Percentiles rank a stretch among this genome's conserved stretches.
Evolutionary conservation across 2,888 invertebrate genomes (phyloP).

Genomic region (Enchytraeus crypticus): DNA sequence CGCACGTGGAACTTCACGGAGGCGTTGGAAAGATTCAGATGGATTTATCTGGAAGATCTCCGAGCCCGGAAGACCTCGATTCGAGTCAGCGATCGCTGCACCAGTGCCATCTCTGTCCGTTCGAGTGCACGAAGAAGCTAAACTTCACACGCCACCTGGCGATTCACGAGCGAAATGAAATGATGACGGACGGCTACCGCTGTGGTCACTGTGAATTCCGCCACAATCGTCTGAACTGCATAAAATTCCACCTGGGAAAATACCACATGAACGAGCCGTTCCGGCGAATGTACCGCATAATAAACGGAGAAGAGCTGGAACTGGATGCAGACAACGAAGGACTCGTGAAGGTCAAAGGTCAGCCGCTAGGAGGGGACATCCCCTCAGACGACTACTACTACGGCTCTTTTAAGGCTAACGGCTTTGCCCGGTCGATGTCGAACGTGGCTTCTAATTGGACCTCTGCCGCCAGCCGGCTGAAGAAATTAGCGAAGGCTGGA

Average conservation of each 20-base stretch:
- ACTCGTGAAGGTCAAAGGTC: neutral
- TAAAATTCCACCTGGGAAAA: conserved; percentile 16
- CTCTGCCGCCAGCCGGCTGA: too few relatives aligned
- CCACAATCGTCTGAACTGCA: conserved; percentile 12
- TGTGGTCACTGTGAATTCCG: conserved; percentile 18
- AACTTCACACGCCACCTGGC: conserved; percentile 13
- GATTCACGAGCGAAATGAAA: conserved; percentile 14
- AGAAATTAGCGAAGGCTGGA: too few relatives aligned
- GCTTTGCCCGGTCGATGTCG: neutral
- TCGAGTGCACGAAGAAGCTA: conserved; percentile 11
- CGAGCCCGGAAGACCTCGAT: neutral
- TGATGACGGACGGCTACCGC: conserved; percentile 11
- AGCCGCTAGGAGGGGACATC: neutral
- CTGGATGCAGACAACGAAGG: neutral
- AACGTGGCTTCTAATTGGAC: conserved; percentile 2
- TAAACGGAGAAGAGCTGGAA: conserved; percentile 7
- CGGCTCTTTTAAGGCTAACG: neutral
- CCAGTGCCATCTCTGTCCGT: conserved; percentile 15
- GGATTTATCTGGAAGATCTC: neutral
- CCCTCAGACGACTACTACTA: neutral
- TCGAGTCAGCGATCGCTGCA: neutral
- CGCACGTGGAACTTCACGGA: conserved; percentile 5
- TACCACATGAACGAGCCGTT: conserved; percentile 12
- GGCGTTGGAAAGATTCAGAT: too few relatives aligned
- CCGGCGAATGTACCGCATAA: conserved; percentile 5